Conservation (phyloP, 2,888 invertebrate genomes). For the Barypeithes pellucidus region DNA sequence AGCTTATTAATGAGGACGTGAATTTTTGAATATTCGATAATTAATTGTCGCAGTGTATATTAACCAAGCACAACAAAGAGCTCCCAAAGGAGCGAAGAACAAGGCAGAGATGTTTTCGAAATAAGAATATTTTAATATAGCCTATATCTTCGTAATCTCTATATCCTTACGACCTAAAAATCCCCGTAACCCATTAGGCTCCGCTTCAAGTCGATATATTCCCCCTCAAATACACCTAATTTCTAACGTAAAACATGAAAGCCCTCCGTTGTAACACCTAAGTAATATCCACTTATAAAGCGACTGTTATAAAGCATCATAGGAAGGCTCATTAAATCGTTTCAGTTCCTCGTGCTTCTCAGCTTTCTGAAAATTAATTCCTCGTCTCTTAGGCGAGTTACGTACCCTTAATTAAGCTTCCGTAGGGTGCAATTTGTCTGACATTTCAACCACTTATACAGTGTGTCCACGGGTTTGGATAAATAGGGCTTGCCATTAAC, state of each 20-base stretch:
- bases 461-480: too few relatives aligned
- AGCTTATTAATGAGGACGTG: too few relatives aligned
- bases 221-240: constrained; percentile 1
- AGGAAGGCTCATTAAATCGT: constrained; percentile 24
- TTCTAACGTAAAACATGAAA: constrained; percentile 17
- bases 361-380: constrained; percentile 20
- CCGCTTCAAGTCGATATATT: constrained; percentile 2
- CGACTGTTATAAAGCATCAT: constrained; percentile 19
- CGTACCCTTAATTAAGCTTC: constrained; percentile 20
- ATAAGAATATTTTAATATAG: too few relatives aligned
- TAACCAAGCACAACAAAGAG: too few relatives aligned
- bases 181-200: background rate
- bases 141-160: background rate
- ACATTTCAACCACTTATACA: constrained; percentile 5
- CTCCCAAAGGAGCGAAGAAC: too few relatives aligned
- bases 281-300: constrained; percentile 4
- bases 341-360: constrained; percentile 2
- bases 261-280: constrained; percentile 16
- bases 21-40: too few relatives aligned
- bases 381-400: background rate
- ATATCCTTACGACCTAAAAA: background rate
- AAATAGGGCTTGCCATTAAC: too few relatives aligned
- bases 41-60: too few relatives aligned
- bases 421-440: constrained; percentile 11
- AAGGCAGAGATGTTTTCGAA: too few relatives aligned